A percentile compares a stretch with the other conserved stretches of the same genome.
Conservation (phyloP, 2,113 vertebrate species). For the Stegostoma tigrinum region DNA sequence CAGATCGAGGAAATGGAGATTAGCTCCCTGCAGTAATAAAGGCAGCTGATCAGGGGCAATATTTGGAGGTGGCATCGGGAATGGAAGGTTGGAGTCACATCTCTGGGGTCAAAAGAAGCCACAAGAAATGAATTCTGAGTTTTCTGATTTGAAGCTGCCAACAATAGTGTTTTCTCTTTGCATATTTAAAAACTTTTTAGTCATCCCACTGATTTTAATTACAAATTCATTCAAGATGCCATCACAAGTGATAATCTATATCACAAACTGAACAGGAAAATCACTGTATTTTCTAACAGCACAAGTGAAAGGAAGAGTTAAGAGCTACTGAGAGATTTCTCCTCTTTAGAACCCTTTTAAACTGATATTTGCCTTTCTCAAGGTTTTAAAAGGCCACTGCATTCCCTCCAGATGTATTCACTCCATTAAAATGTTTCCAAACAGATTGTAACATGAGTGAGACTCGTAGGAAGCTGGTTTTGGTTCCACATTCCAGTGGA, state of each 20-base stretch:
- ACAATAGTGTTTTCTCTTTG: neutral
- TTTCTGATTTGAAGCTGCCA: neutral
- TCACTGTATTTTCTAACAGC: neutral
- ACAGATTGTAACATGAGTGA: neutral
- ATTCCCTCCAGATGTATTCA: neutral
- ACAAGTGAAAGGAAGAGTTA: neutral
- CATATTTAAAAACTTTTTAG: neutral
- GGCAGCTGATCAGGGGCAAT: neutral
- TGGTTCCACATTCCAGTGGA: neutral
- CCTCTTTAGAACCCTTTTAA: neutral
- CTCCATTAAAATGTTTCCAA: constrained; percentile 19
- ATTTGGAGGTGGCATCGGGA: neutral
- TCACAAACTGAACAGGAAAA: neutral
- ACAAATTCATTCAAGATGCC: neutral
- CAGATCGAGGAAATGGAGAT: neutral
- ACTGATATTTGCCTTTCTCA: neutral
- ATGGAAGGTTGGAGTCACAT: neutral
- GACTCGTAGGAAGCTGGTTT: neutral
- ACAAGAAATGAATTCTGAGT: neutral
- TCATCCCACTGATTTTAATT: neutral
- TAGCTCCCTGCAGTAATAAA: neutral
- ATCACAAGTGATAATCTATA: neutral
- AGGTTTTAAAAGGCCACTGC: neutral
- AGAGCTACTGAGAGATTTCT: neutral
- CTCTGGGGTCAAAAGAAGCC: neutral